phyloP scores from a whole-genome alignment of 2,797 vertebrate genomes.

The Bradypodion pumilum region DNA sequence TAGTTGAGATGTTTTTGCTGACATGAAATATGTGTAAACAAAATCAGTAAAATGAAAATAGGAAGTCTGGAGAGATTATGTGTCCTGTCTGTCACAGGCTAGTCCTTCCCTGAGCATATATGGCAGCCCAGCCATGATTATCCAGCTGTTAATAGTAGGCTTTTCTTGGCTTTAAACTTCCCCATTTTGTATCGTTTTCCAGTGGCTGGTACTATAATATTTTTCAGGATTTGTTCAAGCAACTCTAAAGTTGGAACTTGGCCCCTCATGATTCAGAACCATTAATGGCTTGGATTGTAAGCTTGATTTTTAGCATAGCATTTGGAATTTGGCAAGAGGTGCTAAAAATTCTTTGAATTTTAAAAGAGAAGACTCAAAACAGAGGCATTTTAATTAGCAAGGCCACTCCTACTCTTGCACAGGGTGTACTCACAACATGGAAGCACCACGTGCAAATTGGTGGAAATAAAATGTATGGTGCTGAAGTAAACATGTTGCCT shows the following conservation, averaged over 20 bases:
- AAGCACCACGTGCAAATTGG: neutral
- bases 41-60: neutral
- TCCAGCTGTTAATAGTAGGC: neutral
- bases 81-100: no score
- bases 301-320: conserved; percentile 14
- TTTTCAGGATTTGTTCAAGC: neutral
- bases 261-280: neutral
- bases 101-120: neutral
- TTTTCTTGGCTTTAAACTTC: neutral
- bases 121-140: neutral
- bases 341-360: neutral
- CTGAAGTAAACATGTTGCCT: neutral
- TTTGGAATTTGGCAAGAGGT: neutral
- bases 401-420: neutral
- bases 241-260: conserved; percentile 1
- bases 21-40: neutral
- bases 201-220: neutral
- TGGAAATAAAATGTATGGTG: neutral
- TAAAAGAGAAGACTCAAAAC: neutral
- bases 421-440: neutral
- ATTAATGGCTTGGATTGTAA: conserved; percentile 13
- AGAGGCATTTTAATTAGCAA: neutral
- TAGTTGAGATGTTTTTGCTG: neutral
- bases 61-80: no score
- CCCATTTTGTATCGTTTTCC: neutral